Evolutionary conservation across 2,113 vertebrate species (phyloP).

Genomic region (Camelus bactrianus): DNA sequence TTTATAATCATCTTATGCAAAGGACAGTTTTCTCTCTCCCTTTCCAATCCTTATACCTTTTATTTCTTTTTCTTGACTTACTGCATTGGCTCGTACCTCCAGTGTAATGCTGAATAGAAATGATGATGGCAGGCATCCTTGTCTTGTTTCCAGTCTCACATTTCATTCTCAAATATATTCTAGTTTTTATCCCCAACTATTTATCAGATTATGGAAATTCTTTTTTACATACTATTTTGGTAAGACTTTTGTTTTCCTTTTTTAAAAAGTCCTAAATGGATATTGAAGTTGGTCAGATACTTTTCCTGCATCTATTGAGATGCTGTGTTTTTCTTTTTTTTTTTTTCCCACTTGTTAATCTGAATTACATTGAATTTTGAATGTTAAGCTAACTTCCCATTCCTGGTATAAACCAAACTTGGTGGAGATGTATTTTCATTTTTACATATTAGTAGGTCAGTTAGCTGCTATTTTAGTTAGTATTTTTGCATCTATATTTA

Average conservation of each 20-base stretch:
- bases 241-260: background rate
- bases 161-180: background rate
- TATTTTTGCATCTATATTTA: background rate
- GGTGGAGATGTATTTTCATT: background rate
- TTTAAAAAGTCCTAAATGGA: background rate
- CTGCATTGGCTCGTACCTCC: background rate
- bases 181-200: background rate
- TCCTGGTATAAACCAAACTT: background rate
- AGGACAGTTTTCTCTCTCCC: background rate
- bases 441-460: background rate
- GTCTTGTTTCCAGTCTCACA: conserved; percentile 2
- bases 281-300: background rate
- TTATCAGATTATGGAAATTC: background rate
- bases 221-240: background rate
- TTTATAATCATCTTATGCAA: background rate
- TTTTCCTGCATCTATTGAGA: background rate
- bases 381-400: background rate
- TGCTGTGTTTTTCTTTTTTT: background rate
- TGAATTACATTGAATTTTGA: conserved; percentile 17
- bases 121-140: background rate
- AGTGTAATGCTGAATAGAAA: background rate
- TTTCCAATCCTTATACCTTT: background rate
- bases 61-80: background rate
- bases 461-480: background rate
- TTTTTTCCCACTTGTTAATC: background rate